These are phyloP conservation scores for Tamandua tetradactyla DNA, from an alignment of 2,797 vertebrate genomes.

Conservation along the genomic window DNA sequence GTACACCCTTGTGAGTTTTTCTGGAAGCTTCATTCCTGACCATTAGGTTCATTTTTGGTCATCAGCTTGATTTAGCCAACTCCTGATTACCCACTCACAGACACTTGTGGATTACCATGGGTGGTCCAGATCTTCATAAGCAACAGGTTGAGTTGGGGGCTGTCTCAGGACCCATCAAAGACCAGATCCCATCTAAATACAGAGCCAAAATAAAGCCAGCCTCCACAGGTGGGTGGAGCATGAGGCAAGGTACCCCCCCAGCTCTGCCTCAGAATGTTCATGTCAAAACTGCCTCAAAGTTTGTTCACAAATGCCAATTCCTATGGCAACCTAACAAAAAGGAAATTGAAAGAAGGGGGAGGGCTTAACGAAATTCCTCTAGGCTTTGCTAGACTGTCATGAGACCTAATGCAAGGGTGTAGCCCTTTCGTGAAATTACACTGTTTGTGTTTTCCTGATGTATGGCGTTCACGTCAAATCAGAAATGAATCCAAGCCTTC, in stretches of 20 bases:
- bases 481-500: slow-evolving; percentile 58
- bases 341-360: background rate
- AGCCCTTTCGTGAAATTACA: background rate
- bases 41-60: slow-evolving; percentile 57
- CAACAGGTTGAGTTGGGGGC: background rate
- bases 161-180: background rate
- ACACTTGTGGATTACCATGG: background rate
- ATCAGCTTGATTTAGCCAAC: slow-evolving; percentile 48
- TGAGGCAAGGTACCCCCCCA: background rate
- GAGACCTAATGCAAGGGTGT: background rate
- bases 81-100: slow-evolving; percentile 29
- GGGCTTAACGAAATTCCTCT: background rate
- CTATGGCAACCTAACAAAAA: slow-evolving; percentile 64
- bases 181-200: background rate
- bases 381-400: background rate
- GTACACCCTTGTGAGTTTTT: slow-evolving; percentile 59
- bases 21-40: slow-evolving; percentile 47
- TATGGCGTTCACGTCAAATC: slow-evolving; percentile 30
- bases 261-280: background rate
- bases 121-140: slow-evolving; percentile 35
- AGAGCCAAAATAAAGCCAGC: background rate
- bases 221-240: background rate
- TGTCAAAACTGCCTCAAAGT: slow-evolving; percentile 20
- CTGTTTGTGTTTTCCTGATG: slow-evolving; percentile 45
- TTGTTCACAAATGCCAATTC: slow-evolving; percentile 59